Conservation (phyloP, 2,888 invertebrate genomes). For the Tolmerus cingulatus region DNA sequence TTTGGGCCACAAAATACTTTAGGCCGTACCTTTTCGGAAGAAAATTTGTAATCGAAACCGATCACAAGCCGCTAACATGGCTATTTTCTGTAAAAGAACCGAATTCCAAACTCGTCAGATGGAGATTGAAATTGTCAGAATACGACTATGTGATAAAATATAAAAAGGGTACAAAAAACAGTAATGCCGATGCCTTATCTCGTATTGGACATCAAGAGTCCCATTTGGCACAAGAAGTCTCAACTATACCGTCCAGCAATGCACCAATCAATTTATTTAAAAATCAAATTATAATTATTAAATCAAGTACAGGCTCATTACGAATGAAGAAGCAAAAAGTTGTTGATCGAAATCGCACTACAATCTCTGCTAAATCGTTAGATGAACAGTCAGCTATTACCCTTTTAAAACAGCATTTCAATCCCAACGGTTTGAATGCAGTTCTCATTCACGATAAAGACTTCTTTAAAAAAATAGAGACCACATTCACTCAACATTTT, state of each 20-base stretch:
- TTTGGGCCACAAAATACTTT: too few species aligned
- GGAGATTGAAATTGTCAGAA: too few species aligned
- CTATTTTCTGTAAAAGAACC: too few species aligned
- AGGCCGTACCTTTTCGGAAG: too few species aligned
- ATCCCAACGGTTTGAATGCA: not conserved
- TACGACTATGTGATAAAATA: too few species aligned
- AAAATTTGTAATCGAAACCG: too few species aligned
- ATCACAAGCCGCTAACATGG: too few species aligned
- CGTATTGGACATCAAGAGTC: too few species aligned
- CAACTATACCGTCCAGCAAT: not conserved
- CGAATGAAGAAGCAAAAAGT: not conserved
- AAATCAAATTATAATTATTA: not conserved
- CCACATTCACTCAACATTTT: too few species aligned
- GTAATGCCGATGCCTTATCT: too few species aligned
- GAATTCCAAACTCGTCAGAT: too few species aligned
- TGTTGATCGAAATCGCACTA: not conserved
- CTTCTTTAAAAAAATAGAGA: not conserved
- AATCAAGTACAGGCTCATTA: not conserved
- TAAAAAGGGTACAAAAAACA: too few species aligned
- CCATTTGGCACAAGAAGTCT: not conserved
- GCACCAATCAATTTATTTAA: not conserved
- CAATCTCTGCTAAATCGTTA: not conserved
- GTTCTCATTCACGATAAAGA: not conserved
- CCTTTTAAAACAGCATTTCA: not conserved
- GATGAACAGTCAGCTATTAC: not conserved